Evolutionary conservation across 2,113 vertebrate species (phyloP).

Genomic region (Dendrocopos noguchii): DNA sequence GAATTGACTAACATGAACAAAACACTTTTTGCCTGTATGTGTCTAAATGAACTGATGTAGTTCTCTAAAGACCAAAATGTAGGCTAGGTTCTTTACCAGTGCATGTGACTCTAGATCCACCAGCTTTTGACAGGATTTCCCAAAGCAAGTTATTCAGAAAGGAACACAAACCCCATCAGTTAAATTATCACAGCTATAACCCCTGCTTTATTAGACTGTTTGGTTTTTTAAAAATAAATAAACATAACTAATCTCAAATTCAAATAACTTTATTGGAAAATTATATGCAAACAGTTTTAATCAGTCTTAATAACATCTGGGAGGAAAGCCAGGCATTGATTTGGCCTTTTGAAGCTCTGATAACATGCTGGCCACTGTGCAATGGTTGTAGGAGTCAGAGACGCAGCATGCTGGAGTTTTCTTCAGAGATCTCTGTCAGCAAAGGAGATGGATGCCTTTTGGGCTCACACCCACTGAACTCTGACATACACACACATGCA

Average conservation of each 20-base stretch:
- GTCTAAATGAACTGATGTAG: not conserved
- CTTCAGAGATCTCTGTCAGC: not conserved
- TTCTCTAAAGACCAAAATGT: not conserved
- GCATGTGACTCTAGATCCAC: not conserved
- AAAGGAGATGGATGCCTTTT: not conserved
- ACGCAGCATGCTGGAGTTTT: not conserved
- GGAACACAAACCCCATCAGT: not conserved
- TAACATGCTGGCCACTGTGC: not conserved
- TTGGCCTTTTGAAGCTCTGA: slow-evolving; percentile 13
- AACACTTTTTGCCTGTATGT: not conserved
- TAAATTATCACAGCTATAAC: slow-evolving; percentile 10
- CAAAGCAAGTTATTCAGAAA: slow-evolving; percentile 7
- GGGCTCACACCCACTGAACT: not conserved
- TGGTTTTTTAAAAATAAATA: not conserved
- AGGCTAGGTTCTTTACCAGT: not conserved
- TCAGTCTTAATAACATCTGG: slow-evolving; percentile 4
- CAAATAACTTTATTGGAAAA: slow-evolving; percentile 21
- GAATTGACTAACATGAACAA: slow-evolving; percentile 7
- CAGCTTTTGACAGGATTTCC: slow-evolving; percentile 7
- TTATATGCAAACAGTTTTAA: slow-evolving; percentile 5
- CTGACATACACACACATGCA: not conserved
- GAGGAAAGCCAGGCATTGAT: slow-evolving; percentile 27
- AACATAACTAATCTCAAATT: slow-evolving; percentile 49
- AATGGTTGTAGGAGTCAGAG: not conserved
- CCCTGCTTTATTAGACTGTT: slow-evolving; percentile 7